Base-by-base conservation (phyloP, 2,113 vertebrate genomes). In the Periophthalmus modestus region DNA sequence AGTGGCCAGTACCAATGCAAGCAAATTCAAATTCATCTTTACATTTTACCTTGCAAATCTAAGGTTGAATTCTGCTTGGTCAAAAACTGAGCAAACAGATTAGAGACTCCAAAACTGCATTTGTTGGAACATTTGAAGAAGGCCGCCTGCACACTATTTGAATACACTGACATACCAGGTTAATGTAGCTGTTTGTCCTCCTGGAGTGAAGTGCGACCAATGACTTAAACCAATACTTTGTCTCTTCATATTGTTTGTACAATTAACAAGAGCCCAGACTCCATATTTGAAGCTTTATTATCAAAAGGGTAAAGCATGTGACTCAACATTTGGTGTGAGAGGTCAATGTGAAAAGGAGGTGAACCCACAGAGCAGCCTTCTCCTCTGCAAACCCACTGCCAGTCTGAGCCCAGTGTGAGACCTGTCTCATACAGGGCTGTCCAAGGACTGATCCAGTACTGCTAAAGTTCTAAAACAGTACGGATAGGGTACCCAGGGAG, bases 221-320 rank as follows among this genome's bases (percentile, higher is more conserved):
- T 52, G 1, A 19, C 48, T 19, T 19, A 18, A 18, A 52, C 5
- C 48, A 52, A 52, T 19, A 4, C 6, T 18, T 18, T 18, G 39
- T 43, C 7, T 9, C 39, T 43, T 43, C 39, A 43, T 2, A 10
- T 9, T 9, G 9, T 34, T 34, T 34, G 24, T 18, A 34, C 2
- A 34, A 62, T 7, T 33, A 61, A 23, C 14, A 61, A 1, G 36
- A 65, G 6, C 0, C 16, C 62, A 65, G 21, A 12, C 3, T n/a
- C 18, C 34, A 65, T n/a, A 19, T n/a, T 65, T 21, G 5, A 34
- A 39, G 18, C 18, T 65, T 65, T 65, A 65, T 65, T 65, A 43
- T 39, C 19, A 65, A 65, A 65, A 39, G 19, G 33, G 62, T 36
- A 65, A 65, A 65, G 62, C 34, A 65, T 39, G 62, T 62, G 59